These are phyloP conservation scores for Melipona bicolor DNA, from an alignment of 2,888 invertebrate species.

Conservation along the genomic window DNA sequence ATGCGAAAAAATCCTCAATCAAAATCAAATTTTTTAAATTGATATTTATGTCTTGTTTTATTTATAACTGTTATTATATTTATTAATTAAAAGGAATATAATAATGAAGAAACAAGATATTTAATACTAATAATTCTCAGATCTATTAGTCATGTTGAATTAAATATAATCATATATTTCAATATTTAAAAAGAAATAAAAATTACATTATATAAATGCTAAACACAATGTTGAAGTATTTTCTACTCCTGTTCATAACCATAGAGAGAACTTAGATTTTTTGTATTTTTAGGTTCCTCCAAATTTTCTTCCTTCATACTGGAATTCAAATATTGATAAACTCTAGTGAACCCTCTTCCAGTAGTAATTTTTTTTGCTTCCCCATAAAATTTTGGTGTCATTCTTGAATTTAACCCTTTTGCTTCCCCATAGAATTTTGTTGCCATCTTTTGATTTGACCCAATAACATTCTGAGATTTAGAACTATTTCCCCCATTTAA, in stretches of 20 bases:
- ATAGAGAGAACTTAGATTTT: not conserved
- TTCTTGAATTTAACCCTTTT: not conserved
- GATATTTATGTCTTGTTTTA: not conserved
- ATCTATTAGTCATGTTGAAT: not conserved
- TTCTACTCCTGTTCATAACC: constrained; percentile 7
- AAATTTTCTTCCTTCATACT: not conserved
- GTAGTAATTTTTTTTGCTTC: constrained; percentile 35
- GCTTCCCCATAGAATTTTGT: not conserved
- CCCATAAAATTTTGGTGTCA: not conserved
- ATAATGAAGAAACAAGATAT: not conserved
- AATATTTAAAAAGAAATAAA: not conserved
- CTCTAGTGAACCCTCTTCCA: constrained; percentile 48
- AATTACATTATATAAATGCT: not conserved
- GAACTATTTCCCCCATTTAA: too few species aligned
- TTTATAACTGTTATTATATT: not conserved
- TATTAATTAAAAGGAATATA: not conserved
- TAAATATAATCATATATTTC: not conserved
- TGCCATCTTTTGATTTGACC: not conserved
- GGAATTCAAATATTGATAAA: not conserved
- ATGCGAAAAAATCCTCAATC: too few species aligned
- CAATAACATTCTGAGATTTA: not conserved
- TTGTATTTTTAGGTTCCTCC: not conserved
- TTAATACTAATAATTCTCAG: not conserved
- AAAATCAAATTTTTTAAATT: not conserved
- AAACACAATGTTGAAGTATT: not conserved